Base-by-base conservation (phyloP, 2,888 invertebrate species). In the Lasius fuliginosus region DNA sequence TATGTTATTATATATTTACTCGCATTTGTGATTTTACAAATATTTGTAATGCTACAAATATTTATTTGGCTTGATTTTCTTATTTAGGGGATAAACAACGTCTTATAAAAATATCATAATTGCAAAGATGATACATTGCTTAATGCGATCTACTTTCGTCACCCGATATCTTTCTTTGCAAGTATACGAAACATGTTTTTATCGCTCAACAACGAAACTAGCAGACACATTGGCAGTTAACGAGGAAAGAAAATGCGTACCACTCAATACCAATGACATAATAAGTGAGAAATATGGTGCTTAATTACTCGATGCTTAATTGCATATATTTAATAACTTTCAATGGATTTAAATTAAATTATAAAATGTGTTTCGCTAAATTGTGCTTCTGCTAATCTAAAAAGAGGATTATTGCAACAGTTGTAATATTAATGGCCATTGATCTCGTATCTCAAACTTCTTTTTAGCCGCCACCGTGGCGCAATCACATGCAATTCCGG, bases 191-290 rank as follows among this genome's bases (percentile, higher is more conserved):
- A 75, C 62, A n/a, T 81, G 62, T 18, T 36, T 64, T 30, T 62
- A 71, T 58, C 71, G 75, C 18, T 84, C 85, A n/a, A 67, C 65
- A 18, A 84, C 83, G 49, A 89, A 85, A 58, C 30, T 82, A 18
- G 6, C 82, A 56, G 84, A 88, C 36, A 84, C 88, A 9, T 68
- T 89, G 36, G 49, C 77, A 30, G 74, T 81, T 5, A 81, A 68
- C 33, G 88, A 90, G 40, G 58, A 85, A 27, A 86, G 84, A 23
- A 90, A 92, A 76, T 83, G 85, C 30, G 40, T 89, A 60, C 73
- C 87, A 65, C 65, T 91, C 11, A 84, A 85, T 18, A 27, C 85
- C 3, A 86, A 88, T n/a, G 83, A 89, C 30, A 75, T 90, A 60
- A 88, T 86, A 15, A 67, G 92, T 92, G 33, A 89, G 92, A 71